phyloP scores from a whole-genome alignment of 2,888 invertebrate genomes.

The Pediacus dermestoides region DNA sequence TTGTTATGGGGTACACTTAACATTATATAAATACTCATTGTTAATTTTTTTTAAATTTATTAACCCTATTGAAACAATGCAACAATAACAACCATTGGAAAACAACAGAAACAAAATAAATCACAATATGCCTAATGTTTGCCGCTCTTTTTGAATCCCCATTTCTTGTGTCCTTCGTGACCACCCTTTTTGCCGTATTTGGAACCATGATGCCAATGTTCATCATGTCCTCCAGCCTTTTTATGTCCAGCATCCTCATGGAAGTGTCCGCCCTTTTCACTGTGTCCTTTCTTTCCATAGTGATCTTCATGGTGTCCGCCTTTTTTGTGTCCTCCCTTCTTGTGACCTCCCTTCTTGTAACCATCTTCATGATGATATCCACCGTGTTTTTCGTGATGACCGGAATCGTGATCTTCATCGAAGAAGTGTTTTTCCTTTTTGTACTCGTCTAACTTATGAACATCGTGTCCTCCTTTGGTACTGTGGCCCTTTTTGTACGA shows the following conservation, averaged over 20 bases:
- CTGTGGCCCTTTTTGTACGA: conserved; percentile 81
- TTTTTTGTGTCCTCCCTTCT: conserved; percentile 78
- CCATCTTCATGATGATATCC: conserved; percentile 75
- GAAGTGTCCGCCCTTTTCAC: conserved; percentile 77
- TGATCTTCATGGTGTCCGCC: conserved; percentile 72
- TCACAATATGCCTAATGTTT: conserved; percentile 25
- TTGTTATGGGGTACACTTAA: no score
- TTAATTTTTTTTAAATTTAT: conserved; percentile 20
- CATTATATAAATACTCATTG: conserved; percentile 4
- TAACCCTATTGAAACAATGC: conserved; percentile 22
- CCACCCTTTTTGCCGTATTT: conserved; percentile 78
- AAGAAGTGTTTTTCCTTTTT: conserved; percentile 85
- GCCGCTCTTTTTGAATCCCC: conserved; percentile 59
- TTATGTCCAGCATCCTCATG: conserved; percentile 78
- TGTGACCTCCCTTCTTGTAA: conserved; percentile 77
- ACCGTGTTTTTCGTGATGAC: conserved; percentile 78
- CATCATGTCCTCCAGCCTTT: conserved; percentile 71
- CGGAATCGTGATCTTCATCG: conserved; percentile 79
- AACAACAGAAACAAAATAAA: conserved; percentile 21
- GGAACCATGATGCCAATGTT: conserved; percentile 70
- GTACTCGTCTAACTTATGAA: conserved; percentile 81
- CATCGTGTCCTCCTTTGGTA: conserved; percentile 78
- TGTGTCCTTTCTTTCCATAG: conserved; percentile 76
- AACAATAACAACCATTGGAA: conserved; percentile 24
- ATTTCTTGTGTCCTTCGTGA: conserved; percentile 75